A percentile compares a stretch with the other conserved stretches of the same genome.
phyloP scores from a whole-genome alignment of 2,888 invertebrate genomes.

The Hesperia comma region DNA sequence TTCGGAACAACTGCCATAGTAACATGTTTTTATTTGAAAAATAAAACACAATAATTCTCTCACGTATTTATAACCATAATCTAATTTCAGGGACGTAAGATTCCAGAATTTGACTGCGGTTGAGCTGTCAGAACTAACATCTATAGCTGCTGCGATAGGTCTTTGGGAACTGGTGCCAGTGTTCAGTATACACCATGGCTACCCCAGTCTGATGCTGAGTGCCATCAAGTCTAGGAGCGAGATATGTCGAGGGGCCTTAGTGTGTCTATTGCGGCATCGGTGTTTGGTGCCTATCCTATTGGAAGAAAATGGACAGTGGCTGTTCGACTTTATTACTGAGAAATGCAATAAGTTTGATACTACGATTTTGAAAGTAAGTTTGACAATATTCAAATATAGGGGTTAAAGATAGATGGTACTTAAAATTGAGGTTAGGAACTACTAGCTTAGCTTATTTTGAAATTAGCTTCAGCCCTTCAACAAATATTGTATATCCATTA shows the following conservation, averaged over 20 bases:
- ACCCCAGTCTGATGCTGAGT: conserved; percentile 61
- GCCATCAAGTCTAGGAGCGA: conserved; percentile 59
- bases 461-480: too few relatives aligned
- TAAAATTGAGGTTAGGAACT: too few relatives aligned
- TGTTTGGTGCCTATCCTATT: conserved; percentile 68
- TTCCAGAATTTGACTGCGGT: conserved; percentile 58
- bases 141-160: conserved; percentile 68
- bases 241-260: conserved; percentile 69
- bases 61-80: background rate
- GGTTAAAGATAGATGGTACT: too few relatives aligned
- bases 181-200: conserved; percentile 69
- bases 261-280: conserved; percentile 59
- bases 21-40: too few relatives aligned
- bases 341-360: conserved; percentile 80
- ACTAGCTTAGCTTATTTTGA: too few relatives aligned
- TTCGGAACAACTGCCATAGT: too few relatives aligned
- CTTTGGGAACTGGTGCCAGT: conserved; percentile 77
- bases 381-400: too few relatives aligned
- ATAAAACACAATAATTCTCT: too few relatives aligned
- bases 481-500: too few relatives aligned
- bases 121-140: conserved; percentile 65
- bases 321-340: conserved; percentile 78
- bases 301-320: conserved; percentile 76
- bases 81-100: conserved; percentile 63
- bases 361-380: conserved; percentile 80